These are phyloP conservation scores for Tonatia bakeri DNA, from an alignment of 2,113 vertebrate genomes.

Conservation along the genomic window DNA sequence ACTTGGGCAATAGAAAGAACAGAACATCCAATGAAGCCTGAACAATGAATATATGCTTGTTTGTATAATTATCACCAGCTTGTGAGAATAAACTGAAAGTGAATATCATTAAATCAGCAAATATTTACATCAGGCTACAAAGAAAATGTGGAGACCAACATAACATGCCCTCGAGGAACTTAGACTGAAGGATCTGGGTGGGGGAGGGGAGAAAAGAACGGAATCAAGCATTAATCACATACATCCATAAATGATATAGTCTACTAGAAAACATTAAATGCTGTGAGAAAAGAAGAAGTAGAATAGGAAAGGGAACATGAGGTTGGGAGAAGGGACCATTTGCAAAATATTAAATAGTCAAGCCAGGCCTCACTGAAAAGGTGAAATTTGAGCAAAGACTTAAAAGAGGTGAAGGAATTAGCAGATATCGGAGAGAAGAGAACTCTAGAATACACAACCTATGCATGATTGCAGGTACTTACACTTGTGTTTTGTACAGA, in stretches of 20 bases:
- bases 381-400: not conserved
- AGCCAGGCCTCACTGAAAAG: not conserved
- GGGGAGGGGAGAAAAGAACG: not conserved
- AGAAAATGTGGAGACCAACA: not conserved
- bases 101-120: not conserved
- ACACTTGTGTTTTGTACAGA: not conserved
- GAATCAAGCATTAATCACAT: not conserved
- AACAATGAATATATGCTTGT: not conserved
- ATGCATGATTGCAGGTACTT: not conserved
- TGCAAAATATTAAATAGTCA: not conserved
- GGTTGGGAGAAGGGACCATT: not conserved
- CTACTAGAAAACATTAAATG: not conserved
- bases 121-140: not conserved
- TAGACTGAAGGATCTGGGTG: fast-evolving
- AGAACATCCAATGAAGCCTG: not conserved
- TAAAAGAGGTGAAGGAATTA: not conserved
- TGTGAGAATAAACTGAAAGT: not conserved
- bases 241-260: not conserved
- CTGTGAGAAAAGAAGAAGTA: not conserved
- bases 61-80: not conserved
- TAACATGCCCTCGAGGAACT: not conserved
- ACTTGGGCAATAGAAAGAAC: not conserved
- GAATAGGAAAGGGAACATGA: not conserved
- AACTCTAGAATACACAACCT: not conserved
- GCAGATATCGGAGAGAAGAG: not conserved